Base-by-base conservation (phyloP, 2,797 vertebrate genomes). In the Florisuga fusca region DNA sequence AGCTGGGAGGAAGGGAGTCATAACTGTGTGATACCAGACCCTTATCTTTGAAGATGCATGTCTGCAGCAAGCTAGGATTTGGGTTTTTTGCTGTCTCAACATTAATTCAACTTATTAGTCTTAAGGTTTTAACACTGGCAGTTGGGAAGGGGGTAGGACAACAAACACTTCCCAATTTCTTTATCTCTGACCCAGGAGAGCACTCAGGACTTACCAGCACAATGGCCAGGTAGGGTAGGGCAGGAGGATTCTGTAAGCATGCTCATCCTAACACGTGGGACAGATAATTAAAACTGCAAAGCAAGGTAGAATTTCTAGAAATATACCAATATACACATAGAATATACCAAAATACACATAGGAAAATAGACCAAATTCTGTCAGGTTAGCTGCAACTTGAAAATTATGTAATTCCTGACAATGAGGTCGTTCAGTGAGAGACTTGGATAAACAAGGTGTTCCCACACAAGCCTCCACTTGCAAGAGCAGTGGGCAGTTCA, bases 161-260 rank as follows among this genome's bases (percentile, higher is more conserved):
- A 64, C 64, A 67, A 31, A 53, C 7, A 5, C 21, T 41, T 48
- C 9, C 12, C 1, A 50, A 1, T 48, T 63, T n/a, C 36, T 71
- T 38, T 43, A 73, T 2, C 48, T 36, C 21, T 57, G 8, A 20
- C 23, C 17, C 13, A 1, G 3, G 50, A 33, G n/a, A 74, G 38
- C 19, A 22, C 6, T 50, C 4, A 4, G 26, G 34, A 12, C 71
- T 61, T 68, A 34, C 25, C 29, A 68, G 10, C 41, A 48, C 33
- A 45, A 20, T 10, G 14, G 14, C 36, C 12, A n/a, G 11, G 6
- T 0, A 7, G 29, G 21, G 21, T 11, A 7, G 33, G 7, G 22
- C 45, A 63, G 33, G 57, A 45, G 48, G 5, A 15, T 64, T 12
- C 59, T 25, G 7, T 20, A 53, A 23, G 36, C 21, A 6, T 9